Evolutionary conservation across 2,113 vertebrate genomes (phyloP).

Genomic region (Gadus macrocephalus): DNA sequence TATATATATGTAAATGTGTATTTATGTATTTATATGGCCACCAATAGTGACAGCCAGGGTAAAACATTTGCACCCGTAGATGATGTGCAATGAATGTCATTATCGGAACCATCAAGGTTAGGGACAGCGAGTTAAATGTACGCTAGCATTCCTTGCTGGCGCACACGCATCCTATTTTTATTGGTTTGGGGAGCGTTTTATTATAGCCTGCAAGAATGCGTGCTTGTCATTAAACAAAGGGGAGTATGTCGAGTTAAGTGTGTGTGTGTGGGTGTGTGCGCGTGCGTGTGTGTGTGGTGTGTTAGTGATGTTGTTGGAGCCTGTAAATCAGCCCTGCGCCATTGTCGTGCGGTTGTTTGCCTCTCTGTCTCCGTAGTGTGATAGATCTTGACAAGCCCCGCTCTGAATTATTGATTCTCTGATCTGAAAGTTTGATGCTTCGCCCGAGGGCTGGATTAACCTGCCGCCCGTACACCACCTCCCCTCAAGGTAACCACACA

Average conservation of each 20-base stretch:
- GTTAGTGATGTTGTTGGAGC: constrained; percentile 30
- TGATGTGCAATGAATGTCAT: too few species aligned
- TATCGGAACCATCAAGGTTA: constrained; percentile 22
- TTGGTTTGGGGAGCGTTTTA: too few species aligned
- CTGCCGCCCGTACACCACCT: constrained; percentile 50
- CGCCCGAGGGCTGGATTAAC: constrained; percentile 70
- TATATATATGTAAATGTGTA: too few species aligned
- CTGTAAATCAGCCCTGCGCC: constrained; percentile 55
- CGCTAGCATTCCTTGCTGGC: too few species aligned
- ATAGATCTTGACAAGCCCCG: constrained; percentile 66
- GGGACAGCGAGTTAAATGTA: constrained; percentile 30
- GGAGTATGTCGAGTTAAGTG: background rate
- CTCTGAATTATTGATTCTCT: constrained; percentile 73
- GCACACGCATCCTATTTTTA: too few species aligned
- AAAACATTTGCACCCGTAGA: too few species aligned
- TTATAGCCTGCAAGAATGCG: too few species aligned
- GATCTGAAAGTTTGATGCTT: constrained; percentile 74
- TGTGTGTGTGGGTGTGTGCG: constrained; percentile 36
- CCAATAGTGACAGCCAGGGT: too few species aligned
- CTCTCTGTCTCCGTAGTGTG: constrained; percentile 54
- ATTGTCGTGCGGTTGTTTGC: constrained; percentile 37
- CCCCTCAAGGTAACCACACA: constrained; percentile 38
- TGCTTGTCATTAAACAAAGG: constrained; percentile 19
- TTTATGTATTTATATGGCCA: too few species aligned
- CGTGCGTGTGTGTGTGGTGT: constrained; percentile 24